These are phyloP conservation scores for Zaprionus tsacasi DNA, from an alignment of 1,140 invertebrate genomes.

Conservation along the genomic window DNA sequence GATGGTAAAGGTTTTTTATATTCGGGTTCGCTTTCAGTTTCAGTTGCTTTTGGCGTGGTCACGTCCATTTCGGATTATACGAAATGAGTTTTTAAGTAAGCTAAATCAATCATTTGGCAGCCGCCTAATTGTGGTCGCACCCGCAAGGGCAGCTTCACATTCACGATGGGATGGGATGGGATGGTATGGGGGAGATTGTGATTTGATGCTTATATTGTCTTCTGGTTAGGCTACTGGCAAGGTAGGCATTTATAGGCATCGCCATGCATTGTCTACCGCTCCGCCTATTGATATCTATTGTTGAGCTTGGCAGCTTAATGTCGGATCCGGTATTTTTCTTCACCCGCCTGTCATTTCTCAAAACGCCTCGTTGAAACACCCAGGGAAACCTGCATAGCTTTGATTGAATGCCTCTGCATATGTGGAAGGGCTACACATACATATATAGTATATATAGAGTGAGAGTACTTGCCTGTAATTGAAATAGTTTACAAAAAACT, in stretches of 20 bases:
- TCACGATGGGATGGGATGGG: constrained; percentile 3
- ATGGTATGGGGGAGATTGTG: constrained; percentile 18
- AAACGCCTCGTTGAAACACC: constrained; percentile 33
- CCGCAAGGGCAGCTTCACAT: constrained; percentile 34
- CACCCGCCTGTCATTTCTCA: constrained; percentile 23
- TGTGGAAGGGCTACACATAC: constrained; percentile 35
- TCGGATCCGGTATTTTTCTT: constrained; percentile 49
- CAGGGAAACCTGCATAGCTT: constrained; percentile 41
- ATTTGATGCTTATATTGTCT: constrained; percentile 52
- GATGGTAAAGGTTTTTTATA: constrained; percentile 22
- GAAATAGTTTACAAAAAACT: constrained; percentile 8
- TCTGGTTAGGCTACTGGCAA: constrained; percentile 49
- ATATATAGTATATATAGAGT: not conserved
- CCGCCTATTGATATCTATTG: constrained; percentile 46
- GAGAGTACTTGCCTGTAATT: not conserved
- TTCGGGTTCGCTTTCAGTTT: constrained; percentile 32
- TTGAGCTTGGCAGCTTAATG: constrained; percentile 49
- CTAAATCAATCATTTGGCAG: constrained; percentile 77
- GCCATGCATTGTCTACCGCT: constrained; percentile 54
- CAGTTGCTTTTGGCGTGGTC: constrained; percentile 40
- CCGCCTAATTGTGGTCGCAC: constrained; percentile 66
- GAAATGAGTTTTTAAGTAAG: constrained; percentile 78
- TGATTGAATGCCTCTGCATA: constrained; percentile 44
- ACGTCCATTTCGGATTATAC: constrained; percentile 64
- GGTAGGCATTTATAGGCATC: constrained; percentile 22